phyloP scores from a whole-genome alignment of 2,113 vertebrate species.

The Ariopsis seemanni region DNA sequence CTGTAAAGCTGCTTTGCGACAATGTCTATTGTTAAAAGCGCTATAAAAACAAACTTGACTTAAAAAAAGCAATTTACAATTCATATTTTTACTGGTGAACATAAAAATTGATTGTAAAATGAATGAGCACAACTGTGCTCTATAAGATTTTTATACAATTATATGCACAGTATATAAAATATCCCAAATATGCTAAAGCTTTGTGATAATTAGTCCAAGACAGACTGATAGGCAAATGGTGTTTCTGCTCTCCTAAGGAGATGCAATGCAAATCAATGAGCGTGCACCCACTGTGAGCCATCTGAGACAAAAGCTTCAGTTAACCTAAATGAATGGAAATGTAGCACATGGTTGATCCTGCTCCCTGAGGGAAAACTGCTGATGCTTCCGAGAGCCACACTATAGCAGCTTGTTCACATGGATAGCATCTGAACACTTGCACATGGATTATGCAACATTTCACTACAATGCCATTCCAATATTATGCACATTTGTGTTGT shows the following conservation, averaged over 20 bases:
- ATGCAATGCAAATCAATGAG: slow-evolving; percentile 12
- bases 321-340: slow-evolving; percentile 46
- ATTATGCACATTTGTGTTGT: background rate
- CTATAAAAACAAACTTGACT: too few species aligned
- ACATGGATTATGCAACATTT: slow-evolving; percentile 13
- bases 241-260: background rate
- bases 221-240: background rate
- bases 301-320: slow-evolving; percentile 33
- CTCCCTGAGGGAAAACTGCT: slow-evolving; percentile 34
- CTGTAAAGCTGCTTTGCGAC: too few species aligned
- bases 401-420: slow-evolving; percentile 8
- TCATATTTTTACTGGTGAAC: background rate
- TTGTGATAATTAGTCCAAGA: background rate
- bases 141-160: background rate
- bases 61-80: background rate
- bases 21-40: too few species aligned
- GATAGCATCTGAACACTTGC: slow-evolving; percentile 1
- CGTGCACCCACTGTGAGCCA: slow-evolving; percentile 6
- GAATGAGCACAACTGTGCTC: too few species aligned
- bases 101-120: background rate
- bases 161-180: background rate
- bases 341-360: slow-evolving; percentile 41
- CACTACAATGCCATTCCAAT: background rate
- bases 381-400: slow-evolving; percentile 24
- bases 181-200: background rate